phyloP scores from a whole-genome alignment of 92 coral and sea anemone genomes.

The Umimayanthus kanabou region DNA sequence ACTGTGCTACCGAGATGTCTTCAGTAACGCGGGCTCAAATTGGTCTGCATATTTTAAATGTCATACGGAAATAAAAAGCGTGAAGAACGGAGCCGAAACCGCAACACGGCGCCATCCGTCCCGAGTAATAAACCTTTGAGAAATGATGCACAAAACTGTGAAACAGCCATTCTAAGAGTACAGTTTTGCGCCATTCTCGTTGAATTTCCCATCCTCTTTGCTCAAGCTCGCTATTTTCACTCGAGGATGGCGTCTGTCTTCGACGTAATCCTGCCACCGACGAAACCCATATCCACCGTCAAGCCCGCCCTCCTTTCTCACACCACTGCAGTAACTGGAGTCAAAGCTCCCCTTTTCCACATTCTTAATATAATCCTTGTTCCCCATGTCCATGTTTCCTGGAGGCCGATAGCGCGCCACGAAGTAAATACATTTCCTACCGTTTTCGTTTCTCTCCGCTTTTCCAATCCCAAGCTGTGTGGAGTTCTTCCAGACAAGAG shows the following conservation, averaged over 20 bases:
- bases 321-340: conserved; percentile 58
- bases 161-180: too few species aligned
- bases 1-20: too few species aligned
- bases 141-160: too few species aligned
- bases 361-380: conserved; percentile 58
- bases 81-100: too few species aligned
- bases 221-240: background rate
- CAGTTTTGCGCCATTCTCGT: background rate
- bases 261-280: conserved; percentile 32
- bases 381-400: conserved; percentile 68
- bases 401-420: conserved; percentile 88
- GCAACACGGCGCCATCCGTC: too few species aligned
- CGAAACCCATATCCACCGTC: conserved; percentile 78
- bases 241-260: background rate
- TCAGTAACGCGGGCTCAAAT: too few species aligned
- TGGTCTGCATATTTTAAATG: too few species aligned
- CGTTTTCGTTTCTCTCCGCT: conserved; percentile 62
- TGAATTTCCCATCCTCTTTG: too few species aligned
- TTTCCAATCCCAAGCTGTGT: conserved; percentile 81
- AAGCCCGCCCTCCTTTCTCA: conserved; percentile 62
- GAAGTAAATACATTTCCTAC: conserved; percentile 67
- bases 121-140: too few species aligned
- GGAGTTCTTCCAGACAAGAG: conserved; percentile 85
- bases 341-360: conserved; percentile 71
- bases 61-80: too few species aligned